Conservation (phyloP, 2,113 vertebrate species). For the Parotia lawesii region DNA sequence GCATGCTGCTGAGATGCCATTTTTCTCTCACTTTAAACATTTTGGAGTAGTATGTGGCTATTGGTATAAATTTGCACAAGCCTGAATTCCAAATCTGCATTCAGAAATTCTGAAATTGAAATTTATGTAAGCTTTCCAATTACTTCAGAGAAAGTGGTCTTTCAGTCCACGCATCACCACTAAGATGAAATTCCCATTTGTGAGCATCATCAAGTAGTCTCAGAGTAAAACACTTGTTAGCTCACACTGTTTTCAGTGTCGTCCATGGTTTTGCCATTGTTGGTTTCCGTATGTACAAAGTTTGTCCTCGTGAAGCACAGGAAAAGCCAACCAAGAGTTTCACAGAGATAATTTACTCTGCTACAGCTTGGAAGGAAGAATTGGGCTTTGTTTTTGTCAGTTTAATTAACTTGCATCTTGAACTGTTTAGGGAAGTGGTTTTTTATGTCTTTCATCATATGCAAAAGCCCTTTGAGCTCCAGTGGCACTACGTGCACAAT, state of each 20-base stretch:
- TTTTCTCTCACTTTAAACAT: background rate
- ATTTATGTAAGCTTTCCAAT: background rate
- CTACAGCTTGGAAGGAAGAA: background rate
- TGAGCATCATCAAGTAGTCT: background rate
- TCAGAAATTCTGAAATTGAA: background rate
- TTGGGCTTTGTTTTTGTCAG: background rate
- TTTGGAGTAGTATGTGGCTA: background rate
- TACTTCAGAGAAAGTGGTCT: background rate
- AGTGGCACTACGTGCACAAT: background rate
- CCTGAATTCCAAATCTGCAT: background rate
- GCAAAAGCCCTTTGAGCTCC: background rate
- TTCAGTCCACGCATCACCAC: background rate
- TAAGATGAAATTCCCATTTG: background rate
- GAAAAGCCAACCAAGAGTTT: background rate
- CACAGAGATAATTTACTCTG: background rate
- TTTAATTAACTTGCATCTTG: background rate
- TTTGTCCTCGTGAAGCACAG: background rate
- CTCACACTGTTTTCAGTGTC: background rate
- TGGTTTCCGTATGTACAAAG: background rate
- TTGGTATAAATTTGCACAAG: background rate
- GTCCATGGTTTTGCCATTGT: background rate
- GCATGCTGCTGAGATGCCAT: background rate
- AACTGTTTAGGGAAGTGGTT: background rate
- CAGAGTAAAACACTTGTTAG: background rate
- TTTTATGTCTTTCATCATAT: background rate